These are phyloP conservation scores for Alauda arvensis DNA, from an alignment of 2,797 vertebrate species.

Conservation along the genomic window DNA sequence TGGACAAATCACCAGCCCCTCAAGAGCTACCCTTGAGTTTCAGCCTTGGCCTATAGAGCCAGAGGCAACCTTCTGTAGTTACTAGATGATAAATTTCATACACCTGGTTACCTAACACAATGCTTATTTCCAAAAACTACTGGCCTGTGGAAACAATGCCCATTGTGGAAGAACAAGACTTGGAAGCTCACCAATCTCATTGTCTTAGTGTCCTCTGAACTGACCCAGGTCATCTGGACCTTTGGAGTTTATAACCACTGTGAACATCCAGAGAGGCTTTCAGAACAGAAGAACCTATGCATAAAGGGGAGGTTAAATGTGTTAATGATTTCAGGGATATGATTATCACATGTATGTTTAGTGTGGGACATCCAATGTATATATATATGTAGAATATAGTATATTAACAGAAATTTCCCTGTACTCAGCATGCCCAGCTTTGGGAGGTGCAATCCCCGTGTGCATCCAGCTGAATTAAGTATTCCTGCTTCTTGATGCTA, in stretches of 20 bases:
- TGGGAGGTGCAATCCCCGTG: not conserved
- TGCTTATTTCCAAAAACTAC: not conserved
- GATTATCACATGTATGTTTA: not conserved
- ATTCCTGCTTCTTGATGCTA: not conserved
- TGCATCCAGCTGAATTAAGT: not conserved
- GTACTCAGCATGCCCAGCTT: not conserved
- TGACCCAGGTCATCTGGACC: not conserved
- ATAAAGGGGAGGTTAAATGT: rapidly evolving
- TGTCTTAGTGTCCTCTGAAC: not conserved
- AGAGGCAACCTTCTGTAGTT: not conserved
- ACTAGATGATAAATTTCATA: not conserved
- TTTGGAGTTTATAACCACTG: not conserved
- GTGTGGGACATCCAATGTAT: too few species aligned
- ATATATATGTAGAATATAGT: not conserved
- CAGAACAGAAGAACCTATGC: not conserved
- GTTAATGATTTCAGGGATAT: not conserved
- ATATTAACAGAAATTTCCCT: not conserved
- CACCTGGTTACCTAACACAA: too few species aligned
- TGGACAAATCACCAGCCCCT: not conserved
- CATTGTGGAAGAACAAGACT: not conserved
- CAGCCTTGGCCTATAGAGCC: not conserved
- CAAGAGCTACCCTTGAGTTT: not conserved
- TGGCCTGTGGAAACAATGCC: not conserved
- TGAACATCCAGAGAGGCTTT: rapidly evolving
- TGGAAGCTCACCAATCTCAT: not conserved